Percentiles rank a stretch among this genome's conserved stretches.
Conservation (phyloP, 2,113 vertebrate genomes). For the Agapornis roseicollis region DNA sequence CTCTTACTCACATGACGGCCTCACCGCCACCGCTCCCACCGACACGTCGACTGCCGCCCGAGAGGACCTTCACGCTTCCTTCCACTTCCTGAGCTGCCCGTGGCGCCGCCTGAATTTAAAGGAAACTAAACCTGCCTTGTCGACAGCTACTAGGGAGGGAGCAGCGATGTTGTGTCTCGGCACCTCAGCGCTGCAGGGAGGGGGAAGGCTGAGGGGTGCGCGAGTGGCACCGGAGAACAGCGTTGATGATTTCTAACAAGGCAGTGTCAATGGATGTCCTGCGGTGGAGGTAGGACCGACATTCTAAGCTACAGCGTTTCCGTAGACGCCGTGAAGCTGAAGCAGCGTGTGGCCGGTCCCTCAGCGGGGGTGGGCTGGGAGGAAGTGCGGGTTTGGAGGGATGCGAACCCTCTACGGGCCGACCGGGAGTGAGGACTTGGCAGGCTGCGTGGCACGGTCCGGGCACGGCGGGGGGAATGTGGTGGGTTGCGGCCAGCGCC, state of each 20-base stretch:
- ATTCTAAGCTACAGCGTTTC: fast-evolving
- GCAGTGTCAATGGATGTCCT: fast-evolving
- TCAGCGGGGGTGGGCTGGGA: fast-evolving
- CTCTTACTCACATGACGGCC: slow-evolving; percentile 12
- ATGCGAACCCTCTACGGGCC: fast-evolving
- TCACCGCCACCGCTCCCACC: background rate
- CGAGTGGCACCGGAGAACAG: fast-evolving
- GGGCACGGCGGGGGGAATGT: background rate
- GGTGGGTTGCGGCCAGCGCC: background rate
- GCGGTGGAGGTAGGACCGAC: fast-evolving
- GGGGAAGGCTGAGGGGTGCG: fast-evolving
- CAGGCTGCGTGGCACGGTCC: background rate
- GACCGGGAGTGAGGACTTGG: fast-evolving
- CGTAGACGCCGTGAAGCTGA: too few relatives aligned
- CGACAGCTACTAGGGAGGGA: fast-evolving
- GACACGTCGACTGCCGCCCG: slow-evolving; percentile 4
- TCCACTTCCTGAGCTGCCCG: fast-evolving
- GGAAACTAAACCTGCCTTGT: fast-evolving
- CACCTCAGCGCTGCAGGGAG: fast-evolving
- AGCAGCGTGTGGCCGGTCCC: fast-evolving
- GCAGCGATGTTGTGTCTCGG: fast-evolving
- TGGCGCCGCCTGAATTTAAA: background rate
- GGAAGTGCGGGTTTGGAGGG: fast-evolving
- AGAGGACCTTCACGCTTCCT: fast-evolving
- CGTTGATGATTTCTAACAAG: background rate